Evolutionary conservation across 2,888 invertebrate genomes (phyloP).

Genomic region (Amorpha juglandis): DNA sequence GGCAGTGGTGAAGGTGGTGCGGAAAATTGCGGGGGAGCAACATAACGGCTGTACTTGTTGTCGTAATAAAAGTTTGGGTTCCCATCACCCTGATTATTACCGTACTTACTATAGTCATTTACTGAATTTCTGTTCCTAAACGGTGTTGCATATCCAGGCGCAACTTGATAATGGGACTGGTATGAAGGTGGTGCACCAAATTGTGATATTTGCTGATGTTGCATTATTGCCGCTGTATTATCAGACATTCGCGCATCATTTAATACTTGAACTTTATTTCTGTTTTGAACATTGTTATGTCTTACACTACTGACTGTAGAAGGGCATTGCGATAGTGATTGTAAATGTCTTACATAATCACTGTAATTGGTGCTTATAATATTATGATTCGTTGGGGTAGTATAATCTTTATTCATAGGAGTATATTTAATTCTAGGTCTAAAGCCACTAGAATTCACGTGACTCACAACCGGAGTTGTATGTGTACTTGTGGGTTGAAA

Average conservation of each 20-base stretch:
- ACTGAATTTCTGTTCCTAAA: background rate
- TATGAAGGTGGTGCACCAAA: background rate
- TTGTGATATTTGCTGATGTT: conserved; percentile 1
- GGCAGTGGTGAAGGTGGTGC: background rate
- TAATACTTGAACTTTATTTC: background rate
- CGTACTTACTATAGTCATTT: background rate
- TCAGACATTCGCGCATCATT: background rate
- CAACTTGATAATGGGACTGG: background rate
- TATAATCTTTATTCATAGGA: background rate
- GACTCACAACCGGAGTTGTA: background rate
- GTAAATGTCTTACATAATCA: background rate
- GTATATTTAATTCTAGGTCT: conserved; percentile 9
- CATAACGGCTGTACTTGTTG: background rate
- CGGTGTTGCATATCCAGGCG: background rate
- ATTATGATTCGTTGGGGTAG: background rate
- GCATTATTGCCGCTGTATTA: background rate
- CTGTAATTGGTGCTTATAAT: background rate
- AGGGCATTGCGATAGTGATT: background rate
- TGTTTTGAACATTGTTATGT: background rate
- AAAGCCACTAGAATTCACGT: background rate
- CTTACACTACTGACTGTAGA: background rate
- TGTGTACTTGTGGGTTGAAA: background rate
- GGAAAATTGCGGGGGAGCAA: background rate
- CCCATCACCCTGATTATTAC: background rate
- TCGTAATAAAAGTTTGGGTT: background rate